Conservation (phyloP, 2,113 vertebrate species). For the Lutjanus erythropterus region DNA sequence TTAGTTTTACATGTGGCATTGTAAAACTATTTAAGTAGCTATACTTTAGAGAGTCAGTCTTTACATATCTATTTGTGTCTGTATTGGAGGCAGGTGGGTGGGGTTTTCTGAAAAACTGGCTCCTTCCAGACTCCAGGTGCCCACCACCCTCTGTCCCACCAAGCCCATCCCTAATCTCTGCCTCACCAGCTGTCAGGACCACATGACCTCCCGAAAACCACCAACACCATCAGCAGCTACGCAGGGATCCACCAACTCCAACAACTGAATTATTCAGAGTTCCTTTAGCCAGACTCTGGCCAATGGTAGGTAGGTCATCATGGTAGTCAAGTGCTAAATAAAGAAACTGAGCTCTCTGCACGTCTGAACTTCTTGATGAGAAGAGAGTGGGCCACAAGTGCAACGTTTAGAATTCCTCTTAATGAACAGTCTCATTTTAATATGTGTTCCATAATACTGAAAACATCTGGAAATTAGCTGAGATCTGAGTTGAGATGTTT, state of each 20-base stretch:
- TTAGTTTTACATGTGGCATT: no score
- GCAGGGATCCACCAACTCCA: slow-evolving; percentile 40
- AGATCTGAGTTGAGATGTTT: not conserved
- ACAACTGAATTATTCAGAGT: slow-evolving; percentile 74
- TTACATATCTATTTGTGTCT: not conserved
- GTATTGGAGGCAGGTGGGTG: not conserved
- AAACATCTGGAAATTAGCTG: not conserved
- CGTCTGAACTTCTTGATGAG: not conserved
- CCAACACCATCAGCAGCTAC: slow-evolving; percentile 45
- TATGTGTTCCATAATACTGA: not conserved
- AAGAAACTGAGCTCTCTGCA: not conserved
- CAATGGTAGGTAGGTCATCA: slow-evolving; percentile 24
- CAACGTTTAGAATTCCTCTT: not conserved
- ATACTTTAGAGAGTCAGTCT: no score
- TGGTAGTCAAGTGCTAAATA: not conserved
- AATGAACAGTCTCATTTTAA: not conserved
- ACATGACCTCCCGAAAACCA: slow-evolving; percentile 61
- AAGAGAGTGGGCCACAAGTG: not conserved
- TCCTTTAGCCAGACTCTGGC: slow-evolving; percentile 20
- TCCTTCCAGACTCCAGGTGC: slow-evolving; percentile 64
- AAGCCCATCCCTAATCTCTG: slow-evolving; percentile 74
- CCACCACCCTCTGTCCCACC: slow-evolving; percentile 60
- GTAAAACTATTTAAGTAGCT: no score
- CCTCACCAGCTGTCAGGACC: slow-evolving; percentile 81
- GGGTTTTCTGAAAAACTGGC: slow-evolving; percentile 50